phyloP scores from a whole-genome alignment of 2,113 vertebrate species.

The Helogale parvula region DNA sequence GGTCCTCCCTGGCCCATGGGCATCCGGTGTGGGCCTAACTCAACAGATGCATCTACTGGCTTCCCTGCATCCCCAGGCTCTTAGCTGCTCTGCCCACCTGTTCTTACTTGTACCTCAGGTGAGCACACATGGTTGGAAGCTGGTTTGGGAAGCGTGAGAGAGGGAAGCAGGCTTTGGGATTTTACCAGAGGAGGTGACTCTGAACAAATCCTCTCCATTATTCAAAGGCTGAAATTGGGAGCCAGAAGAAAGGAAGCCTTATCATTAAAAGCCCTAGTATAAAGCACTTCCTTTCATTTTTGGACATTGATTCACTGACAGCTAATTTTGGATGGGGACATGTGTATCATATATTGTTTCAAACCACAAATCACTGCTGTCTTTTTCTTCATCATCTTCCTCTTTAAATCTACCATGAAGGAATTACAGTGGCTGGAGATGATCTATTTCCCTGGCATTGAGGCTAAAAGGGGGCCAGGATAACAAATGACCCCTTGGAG shows the following conservation, averaged over 20 bases:
- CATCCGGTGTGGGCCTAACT: not conserved
- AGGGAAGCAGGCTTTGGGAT: not conserved
- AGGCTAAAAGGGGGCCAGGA: conserved; percentile 59
- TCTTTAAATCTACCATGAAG: conserved; percentile 64
- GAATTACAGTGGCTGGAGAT: conserved; percentile 68
- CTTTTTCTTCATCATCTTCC: conserved; percentile 56
- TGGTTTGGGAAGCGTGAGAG: not conserved
- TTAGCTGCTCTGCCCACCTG: not conserved
- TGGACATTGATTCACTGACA: conserved; percentile 70
- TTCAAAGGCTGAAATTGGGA: not conserved
- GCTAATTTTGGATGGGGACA: conserved; percentile 76
- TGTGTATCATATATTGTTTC: conserved; percentile 57
- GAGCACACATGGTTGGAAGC: not conserved
- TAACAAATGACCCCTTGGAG: conserved; percentile 76
- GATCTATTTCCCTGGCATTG: conserved; percentile 56
- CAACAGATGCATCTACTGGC: not conserved
- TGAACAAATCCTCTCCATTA: not conserved
- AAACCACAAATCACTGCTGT: conserved; percentile 78
- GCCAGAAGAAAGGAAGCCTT: not conserved
- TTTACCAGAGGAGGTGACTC: not conserved
- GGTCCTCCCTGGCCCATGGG: not conserved
- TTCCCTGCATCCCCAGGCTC: not conserved
- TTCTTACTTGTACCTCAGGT: not conserved
- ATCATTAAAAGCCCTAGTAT: not conserved
- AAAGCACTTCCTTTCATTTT: not conserved